Conservation (phyloP, 2,113 vertebrate genomes). For the Gopherus evgoodei region DNA sequence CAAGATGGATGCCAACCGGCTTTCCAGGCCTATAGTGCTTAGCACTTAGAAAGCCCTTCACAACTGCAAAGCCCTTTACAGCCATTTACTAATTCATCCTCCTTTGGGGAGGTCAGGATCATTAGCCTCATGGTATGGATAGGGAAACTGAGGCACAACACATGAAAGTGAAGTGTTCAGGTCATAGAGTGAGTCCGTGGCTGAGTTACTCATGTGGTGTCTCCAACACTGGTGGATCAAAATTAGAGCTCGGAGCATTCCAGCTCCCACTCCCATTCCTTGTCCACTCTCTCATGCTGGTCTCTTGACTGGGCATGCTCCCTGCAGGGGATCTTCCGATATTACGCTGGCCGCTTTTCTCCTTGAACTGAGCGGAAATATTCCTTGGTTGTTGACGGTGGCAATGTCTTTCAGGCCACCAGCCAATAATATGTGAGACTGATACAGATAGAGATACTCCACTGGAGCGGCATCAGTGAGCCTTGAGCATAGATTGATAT, state of each 20-base stretch:
- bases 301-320: background rate
- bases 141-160: background rate
- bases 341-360: background rate
- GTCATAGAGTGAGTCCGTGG: background rate
- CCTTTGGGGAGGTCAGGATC: background rate
- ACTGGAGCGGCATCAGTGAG: background rate
- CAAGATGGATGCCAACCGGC: conserved; percentile 45
- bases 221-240: background rate
- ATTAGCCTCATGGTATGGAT: background rate
- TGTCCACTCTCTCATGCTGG: background rate
- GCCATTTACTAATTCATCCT: background rate
- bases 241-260: background rate
- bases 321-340: background rate
- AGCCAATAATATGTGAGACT: background rate
- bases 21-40: background rate
- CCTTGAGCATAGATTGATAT: background rate
- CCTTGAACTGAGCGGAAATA: background rate
- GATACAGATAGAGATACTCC: background rate
- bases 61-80: background rate
- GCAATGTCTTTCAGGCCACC: background rate
- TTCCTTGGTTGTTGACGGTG: background rate
- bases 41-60: background rate
- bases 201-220: background rate
- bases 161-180: background rate
- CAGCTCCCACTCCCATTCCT: background rate